Conservation (phyloP, 2,113 vertebrate species). For the Lipotes vexillifer region DNA sequence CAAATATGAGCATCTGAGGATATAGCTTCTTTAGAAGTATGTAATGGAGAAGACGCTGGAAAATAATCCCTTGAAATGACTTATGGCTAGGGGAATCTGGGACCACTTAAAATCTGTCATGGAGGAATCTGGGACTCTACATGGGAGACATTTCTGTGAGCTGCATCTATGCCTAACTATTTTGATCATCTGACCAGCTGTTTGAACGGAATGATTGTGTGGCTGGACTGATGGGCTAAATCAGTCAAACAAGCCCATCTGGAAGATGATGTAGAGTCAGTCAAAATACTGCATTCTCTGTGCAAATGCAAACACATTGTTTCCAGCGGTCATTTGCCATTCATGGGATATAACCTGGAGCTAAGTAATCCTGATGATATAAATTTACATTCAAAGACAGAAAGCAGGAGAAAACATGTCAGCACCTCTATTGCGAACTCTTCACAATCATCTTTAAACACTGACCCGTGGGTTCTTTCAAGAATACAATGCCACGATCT, state of each 20-base stretch:
- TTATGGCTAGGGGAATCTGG: slow-evolving; percentile 43
- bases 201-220: slow-evolving; percentile 42
- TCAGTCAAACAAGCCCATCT: slow-evolving; percentile 63
- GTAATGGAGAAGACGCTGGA: slow-evolving; percentile 20
- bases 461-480: background rate
- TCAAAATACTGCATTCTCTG: slow-evolving; percentile 7
- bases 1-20: background rate
- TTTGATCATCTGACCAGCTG: slow-evolving; percentile 65
- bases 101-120: slow-evolving; percentile 53
- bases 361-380: slow-evolving; percentile 23
- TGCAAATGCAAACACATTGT: slow-evolving; percentile 19
- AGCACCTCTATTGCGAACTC: background rate
- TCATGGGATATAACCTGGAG: background rate
- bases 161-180: slow-evolving; percentile 41
- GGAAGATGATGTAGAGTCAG: slow-evolving; percentile 52
- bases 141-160: slow-evolving; percentile 58
- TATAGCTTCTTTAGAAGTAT: background rate
- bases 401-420: slow-evolving; percentile 17
- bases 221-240: slow-evolving; percentile 29
- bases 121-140: slow-evolving; percentile 54
- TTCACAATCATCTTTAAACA: background rate
- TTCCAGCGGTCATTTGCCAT: slow-evolving; percentile 57
- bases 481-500: background rate
- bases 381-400: slow-evolving; percentile 50
- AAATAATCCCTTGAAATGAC: slow-evolving; percentile 55